These are phyloP conservation scores for Catharus minimus DNA, from an alignment of 2,113 vertebrate species.

Conservation along the genomic window DNA sequence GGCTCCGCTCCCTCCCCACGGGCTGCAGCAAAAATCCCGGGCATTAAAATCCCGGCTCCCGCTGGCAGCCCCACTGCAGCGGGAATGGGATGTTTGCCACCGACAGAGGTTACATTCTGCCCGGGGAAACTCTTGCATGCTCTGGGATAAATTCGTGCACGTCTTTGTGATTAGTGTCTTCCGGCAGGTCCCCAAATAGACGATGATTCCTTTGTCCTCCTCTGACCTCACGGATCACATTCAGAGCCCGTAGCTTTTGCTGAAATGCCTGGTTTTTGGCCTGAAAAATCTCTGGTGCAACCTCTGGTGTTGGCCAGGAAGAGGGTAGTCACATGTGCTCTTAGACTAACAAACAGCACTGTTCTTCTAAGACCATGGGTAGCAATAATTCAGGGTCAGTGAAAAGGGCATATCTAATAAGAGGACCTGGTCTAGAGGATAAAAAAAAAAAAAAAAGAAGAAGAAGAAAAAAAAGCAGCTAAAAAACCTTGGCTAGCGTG, in stretches of 20 bases:
- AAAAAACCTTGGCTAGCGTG: not conserved
- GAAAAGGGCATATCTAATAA: constrained; percentile 62
- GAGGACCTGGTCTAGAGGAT: constrained; percentile 15
- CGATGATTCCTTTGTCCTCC: constrained; percentile 5
- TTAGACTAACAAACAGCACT: constrained; percentile 67
- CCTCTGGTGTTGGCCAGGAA: constrained; percentile 49
- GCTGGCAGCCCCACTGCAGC: not conserved
- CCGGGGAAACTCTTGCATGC: not conserved
- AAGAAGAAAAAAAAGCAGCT: accelerated
- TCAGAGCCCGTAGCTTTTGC: not conserved
- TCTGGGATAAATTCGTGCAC: not conserved
- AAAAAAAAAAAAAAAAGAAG: not conserved
- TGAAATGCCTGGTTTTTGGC: constrained; percentile 9
- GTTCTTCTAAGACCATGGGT: constrained; percentile 67
- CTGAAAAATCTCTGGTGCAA: constrained; percentile 36
- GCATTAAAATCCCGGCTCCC: not conserved
- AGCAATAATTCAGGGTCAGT: constrained; percentile 71
- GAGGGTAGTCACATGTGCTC: constrained; percentile 59
- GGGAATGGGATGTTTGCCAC: constrained; percentile 29
- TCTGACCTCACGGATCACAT: not conserved
- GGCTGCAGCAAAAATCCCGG: not conserved
- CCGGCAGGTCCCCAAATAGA: not conserved
- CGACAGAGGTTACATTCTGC: not conserved
- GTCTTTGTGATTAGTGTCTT: constrained; percentile 21
- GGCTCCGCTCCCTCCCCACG: not conserved